Evolutionary conservation across 2,113 vertebrate genomes (phyloP).

Genomic region (Thamnaconus septentrionalis): DNA sequence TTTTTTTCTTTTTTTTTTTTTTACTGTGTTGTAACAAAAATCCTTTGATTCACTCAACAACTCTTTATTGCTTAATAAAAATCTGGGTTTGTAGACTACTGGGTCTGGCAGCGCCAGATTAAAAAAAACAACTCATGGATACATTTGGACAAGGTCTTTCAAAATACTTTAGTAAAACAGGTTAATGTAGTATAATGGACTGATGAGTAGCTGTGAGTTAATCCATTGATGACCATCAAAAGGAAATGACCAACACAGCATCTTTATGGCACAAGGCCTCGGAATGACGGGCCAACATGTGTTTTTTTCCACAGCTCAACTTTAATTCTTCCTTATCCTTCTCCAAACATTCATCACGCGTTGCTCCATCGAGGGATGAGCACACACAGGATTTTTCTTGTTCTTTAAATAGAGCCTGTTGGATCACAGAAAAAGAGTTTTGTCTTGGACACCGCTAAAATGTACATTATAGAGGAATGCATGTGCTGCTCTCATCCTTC

Average conservation of each 20-base stretch:
- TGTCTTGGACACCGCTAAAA: neutral
- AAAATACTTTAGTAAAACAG: too few species aligned
- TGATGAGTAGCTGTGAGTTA: too few species aligned
- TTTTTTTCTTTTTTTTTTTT: too few species aligned
- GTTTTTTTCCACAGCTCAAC: neutral
- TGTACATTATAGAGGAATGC: too few species aligned
- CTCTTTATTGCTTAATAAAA: neutral
- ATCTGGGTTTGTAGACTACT: too few species aligned
- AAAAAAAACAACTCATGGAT: too few species aligned
- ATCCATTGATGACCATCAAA: neutral
- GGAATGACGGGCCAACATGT: neutral
- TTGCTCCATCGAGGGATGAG: neutral
- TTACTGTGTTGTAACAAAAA: neutral
- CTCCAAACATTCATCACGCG: fast-evolving
- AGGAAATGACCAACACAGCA: neutral
- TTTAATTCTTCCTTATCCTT: neutral
- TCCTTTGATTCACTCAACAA: neutral
- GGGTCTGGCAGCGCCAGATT: too few species aligned
- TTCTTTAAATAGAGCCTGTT: constrained; percentile 38
- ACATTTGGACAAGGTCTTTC: too few species aligned
- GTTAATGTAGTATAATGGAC: too few species aligned
- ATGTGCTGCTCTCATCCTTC: too few species aligned
- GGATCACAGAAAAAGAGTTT: constrained; percentile 3
- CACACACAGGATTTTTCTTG: constrained; percentile 24
- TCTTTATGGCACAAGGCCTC: neutral